Base-by-base conservation (phyloP, 1,140 invertebrate species). In the Hylaeus anthracinus region DNA sequence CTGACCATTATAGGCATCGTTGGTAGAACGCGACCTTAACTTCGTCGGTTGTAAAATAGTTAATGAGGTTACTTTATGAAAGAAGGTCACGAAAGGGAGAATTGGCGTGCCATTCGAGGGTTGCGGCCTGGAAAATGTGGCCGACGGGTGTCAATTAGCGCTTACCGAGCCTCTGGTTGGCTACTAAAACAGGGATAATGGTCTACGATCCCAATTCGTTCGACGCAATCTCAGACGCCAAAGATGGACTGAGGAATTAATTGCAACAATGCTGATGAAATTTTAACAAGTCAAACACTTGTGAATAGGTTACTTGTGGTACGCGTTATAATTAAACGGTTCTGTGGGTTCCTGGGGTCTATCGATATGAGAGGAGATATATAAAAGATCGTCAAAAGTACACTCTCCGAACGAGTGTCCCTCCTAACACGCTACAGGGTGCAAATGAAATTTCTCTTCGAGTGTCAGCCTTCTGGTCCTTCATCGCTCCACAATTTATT, bases 141-240 rank as follows among this genome's bases (percentile, higher is more conserved):
- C 64, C 63, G 64, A 79, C 61, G 61, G 55, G 76, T 78, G 82
- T 88, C 85, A 86, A 88, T 88, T 87, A 88, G 61, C 67, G 66
- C 73, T 69, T 14, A 72, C 71, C 64, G 41, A 5, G 60, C 26
- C 45, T 60, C 60, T 69, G 67, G 81, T 8, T 60, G 39, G 45
- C 48, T 79, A 39, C 15, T 72, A 48, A 77, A 78, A 82, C 67
- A 43, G 63, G 75, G 60, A 82, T 86, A 86, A 85, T 85, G n/a
- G 0, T 41, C 43, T 60, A 61, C 65, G 75, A 81, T 45, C 10
- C 39, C 39, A 63, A 10, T 10, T 69, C 74, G 65, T 58, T 55
- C 67, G 26, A 26, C 26, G 53, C 71, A n/a, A 72, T 71, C 66
- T 55, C 55, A 56, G 60, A 83, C 39, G 48, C 4, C 39, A 63